Percentiles rank a stretch among this genome's conserved stretches.
Conservation (phyloP, 1,140 invertebrate species). For the Drosophila tristis region DNA sequence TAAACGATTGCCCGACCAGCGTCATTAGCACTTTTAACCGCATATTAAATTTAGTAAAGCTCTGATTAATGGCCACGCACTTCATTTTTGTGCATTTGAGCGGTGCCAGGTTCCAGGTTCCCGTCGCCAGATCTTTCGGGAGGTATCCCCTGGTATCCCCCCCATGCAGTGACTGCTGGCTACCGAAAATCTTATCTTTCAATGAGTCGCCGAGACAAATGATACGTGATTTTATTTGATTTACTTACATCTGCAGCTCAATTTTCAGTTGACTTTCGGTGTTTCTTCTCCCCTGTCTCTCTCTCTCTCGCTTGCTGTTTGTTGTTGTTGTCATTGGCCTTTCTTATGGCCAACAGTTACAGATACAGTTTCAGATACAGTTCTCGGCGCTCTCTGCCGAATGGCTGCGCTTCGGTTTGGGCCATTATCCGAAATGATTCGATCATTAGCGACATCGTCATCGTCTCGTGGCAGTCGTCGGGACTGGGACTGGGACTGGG, state of each 20-base stretch:
- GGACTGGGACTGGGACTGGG: neutral
- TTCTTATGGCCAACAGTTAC: slow-evolving; percentile 69
- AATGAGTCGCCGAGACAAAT: slow-evolving; percentile 78
- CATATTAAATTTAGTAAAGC: slow-evolving; percentile 81
- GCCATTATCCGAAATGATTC: slow-evolving; percentile 81
- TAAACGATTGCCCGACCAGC: slow-evolving; percentile 75
- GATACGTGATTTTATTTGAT: slow-evolving; percentile 83
- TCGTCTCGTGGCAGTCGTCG: slow-evolving; percentile 14
- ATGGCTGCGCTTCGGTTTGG: slow-evolving; percentile 29
- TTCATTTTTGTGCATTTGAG: slow-evolving; percentile 57
- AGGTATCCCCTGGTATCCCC: slow-evolving; percentile 2
- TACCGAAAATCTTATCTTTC: slow-evolving; percentile 79
- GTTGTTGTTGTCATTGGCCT: slow-evolving; percentile 35
- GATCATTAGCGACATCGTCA: slow-evolving; percentile 73
- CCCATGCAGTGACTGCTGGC: slow-evolving; percentile 2
- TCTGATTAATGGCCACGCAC: slow-evolving; percentile 72
- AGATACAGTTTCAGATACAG: slow-evolving; percentile 56
- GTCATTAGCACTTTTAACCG: slow-evolving; percentile 83
- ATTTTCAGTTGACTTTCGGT: slow-evolving; percentile 82
- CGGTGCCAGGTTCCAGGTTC: slow-evolving; percentile 11
- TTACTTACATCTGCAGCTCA: slow-evolving; percentile 83
- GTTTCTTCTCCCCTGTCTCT: slow-evolving; percentile 41
- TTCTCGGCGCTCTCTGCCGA: slow-evolving; percentile 10
- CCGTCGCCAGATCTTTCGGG: slow-evolving; percentile 1
- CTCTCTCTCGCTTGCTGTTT: slow-evolving; percentile 28